Conservation (phyloP, 2,888 invertebrate species). For the Lasioglossum figueresi region DNA sequence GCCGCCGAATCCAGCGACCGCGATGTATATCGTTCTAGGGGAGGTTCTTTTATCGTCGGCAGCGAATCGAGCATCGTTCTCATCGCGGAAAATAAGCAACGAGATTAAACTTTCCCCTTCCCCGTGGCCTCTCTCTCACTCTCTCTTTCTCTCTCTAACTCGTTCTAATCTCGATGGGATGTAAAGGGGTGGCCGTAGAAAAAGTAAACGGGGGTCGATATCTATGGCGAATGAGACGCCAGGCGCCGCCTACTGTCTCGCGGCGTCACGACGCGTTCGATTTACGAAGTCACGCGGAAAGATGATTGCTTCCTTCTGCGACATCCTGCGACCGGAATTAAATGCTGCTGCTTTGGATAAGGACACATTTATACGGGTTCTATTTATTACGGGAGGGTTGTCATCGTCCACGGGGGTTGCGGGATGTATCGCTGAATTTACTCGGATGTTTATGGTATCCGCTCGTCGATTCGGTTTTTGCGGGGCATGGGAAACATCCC, state of each 20-base stretch:
- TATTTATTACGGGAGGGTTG: neutral
- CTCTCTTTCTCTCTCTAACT: neutral
- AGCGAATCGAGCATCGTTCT: constrained; percentile 12
- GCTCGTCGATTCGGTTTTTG: neutral
- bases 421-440: neutral
- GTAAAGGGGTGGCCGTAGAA: constrained; percentile 40
- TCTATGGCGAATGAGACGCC: constrained; percentile 57
- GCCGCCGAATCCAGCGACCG: neutral
- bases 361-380: neutral
- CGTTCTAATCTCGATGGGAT: constrained; percentile 39
- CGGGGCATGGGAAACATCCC: neutral
- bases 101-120: neutral
- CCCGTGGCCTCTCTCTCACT: neutral
- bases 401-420: neutral
- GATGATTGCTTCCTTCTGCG: constrained; percentile 76
- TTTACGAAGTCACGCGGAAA: constrained; percentile 78
- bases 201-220: constrained; percentile 42
- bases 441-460: constrained; percentile 1
- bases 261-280: constrained; percentile 74
- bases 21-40: neutral
- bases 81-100: constrained; percentile 7
- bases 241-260: constrained; percentile 70
- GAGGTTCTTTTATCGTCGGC: constrained; percentile 5
- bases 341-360: constrained; percentile 7
- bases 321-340: constrained; percentile 46